Conservation (phyloP, 1,140 invertebrate genomes). For the Orius insidiosus region DNA sequence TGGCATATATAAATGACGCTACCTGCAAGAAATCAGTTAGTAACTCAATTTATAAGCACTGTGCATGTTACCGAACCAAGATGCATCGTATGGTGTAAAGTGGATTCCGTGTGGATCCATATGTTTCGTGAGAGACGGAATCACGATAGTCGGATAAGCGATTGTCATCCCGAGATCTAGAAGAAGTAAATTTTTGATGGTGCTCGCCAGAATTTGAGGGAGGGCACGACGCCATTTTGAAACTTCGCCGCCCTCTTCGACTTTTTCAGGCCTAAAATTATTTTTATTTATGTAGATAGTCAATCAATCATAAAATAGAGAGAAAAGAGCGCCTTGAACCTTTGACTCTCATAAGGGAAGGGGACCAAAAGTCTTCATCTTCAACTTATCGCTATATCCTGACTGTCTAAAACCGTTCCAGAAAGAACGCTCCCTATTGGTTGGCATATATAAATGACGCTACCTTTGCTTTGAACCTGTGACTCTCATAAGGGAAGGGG, state of each 20-base stretch:
- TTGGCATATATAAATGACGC: constrained; percentile 21
- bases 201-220: constrained; percentile 19
- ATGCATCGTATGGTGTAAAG: constrained; percentile 18
- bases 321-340: too few relatives aligned
- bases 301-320: too few relatives aligned
- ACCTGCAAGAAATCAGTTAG: constrained; percentile 17
- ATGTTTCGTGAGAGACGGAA: constrained; percentile 16
- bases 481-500: too few relatives aligned
- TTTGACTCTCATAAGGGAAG: too few relatives aligned
- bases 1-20: constrained; percentile 22
- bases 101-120: constrained; percentile 14
- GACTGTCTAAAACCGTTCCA: constrained; percentile 19
- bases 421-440: constrained; percentile 21
- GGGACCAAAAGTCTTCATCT: too few relatives aligned
- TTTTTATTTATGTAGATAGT: too few relatives aligned
- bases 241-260: too few relatives aligned
- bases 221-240: too few relatives aligned
- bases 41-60: background rate
- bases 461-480: too few relatives aligned
- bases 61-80: constrained; percentile 20
- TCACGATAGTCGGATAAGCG: constrained; percentile 21
- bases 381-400: too few relatives aligned
- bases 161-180: constrained; percentile 22
- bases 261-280: too few relatives aligned
- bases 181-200: constrained; percentile 20